These are phyloP conservation scores for Bicyclus anynana DNA, from an alignment of 1,140 invertebrate genomes.

Conservation along the genomic window DNA sequence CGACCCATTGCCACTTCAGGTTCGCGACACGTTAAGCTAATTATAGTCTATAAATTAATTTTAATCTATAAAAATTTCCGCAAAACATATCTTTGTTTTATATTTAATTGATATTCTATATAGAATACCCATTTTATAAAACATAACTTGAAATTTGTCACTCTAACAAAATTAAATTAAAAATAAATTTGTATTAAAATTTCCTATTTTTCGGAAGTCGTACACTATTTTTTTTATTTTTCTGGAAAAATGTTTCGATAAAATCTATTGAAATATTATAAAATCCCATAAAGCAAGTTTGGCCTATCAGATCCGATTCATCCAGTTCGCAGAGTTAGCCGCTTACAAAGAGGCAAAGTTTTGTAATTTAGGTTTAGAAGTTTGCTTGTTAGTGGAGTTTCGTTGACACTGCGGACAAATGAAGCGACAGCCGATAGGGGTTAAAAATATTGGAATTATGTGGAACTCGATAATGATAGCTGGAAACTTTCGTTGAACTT, in stretches of 20 bases:
- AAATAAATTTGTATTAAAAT: no score
- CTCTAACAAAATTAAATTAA: no score
- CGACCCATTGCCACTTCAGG: no score
- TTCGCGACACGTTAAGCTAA: no score
- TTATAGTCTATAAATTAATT: no score
- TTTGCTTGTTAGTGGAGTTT: conserved; percentile 17
- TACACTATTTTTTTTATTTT: no score
- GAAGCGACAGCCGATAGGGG: conserved; percentile 8
- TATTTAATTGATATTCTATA: no score
- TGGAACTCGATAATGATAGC: neutral
- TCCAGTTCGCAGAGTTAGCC: neutral
- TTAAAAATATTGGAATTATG: neutral
- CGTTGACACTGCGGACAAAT: conserved; percentile 10
- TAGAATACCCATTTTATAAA: no score
- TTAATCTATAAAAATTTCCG: no score
- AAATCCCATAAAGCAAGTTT: neutral
- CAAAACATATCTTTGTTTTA: no score
- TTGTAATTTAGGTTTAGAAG: conserved; percentile 18
- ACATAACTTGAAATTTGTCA: no score
- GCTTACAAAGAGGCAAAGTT: conserved; percentile 8
- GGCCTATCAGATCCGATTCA: neutral
- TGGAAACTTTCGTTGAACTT: neutral
- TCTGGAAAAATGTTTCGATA: neutral
- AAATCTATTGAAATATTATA: neutral
- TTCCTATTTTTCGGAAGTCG: no score